Percentiles rank a stretch among this genome's conserved stretches.
phyloP scores from a whole-genome alignment of 2,888 invertebrate species.

The Stenichneumon culpator region DNA sequence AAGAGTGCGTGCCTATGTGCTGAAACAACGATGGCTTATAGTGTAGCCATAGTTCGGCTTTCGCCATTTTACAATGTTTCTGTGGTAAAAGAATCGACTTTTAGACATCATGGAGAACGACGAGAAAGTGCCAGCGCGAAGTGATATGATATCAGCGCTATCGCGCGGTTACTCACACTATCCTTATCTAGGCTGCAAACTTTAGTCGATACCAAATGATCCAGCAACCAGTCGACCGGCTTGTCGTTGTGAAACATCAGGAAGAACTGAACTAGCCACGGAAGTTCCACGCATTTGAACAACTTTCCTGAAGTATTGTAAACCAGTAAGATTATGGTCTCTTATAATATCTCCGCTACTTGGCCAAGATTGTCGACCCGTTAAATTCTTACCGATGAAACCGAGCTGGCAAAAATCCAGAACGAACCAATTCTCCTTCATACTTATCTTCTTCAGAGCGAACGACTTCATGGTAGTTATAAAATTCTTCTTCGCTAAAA shows the following conservation, averaged over 20 bases:
- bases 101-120: not conserved
- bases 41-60: slow-evolving; percentile 92
- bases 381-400: slow-evolving; percentile 91
- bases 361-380: slow-evolving; percentile 26
- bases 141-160: not conserved
- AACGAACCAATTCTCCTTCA: slow-evolving; percentile 94
- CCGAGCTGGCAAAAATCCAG: slow-evolving; percentile 97
- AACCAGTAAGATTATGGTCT: slow-evolving; percentile 2
- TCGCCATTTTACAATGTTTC: slow-evolving; percentile 93
- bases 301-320: slow-evolving; percentile 89
- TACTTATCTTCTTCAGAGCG: slow-evolving; percentile 91
- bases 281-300: slow-evolving; percentile 95
- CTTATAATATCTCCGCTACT: not conserved
- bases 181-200: slow-evolving; percentile 94
- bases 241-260: slow-evolving; percentile 98
- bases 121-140: slow-evolving; percentile 26
- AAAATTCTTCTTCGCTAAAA: slow-evolving; percentile 94
- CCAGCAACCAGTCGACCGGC: slow-evolving; percentile 98
- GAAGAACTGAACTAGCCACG: slow-evolving; percentile 95
- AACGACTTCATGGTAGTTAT: slow-evolving; percentile 94
- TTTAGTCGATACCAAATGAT: slow-evolving; percentile 95
- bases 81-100: slow-evolving; percentile 84
- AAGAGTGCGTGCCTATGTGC: slow-evolving; percentile 98
- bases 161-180: slow-evolving; percentile 86
- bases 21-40: slow-evolving; percentile 97